phyloP scores from a whole-genome alignment of 2,888 invertebrate genomes.

The Isotomurus palustris region DNA sequence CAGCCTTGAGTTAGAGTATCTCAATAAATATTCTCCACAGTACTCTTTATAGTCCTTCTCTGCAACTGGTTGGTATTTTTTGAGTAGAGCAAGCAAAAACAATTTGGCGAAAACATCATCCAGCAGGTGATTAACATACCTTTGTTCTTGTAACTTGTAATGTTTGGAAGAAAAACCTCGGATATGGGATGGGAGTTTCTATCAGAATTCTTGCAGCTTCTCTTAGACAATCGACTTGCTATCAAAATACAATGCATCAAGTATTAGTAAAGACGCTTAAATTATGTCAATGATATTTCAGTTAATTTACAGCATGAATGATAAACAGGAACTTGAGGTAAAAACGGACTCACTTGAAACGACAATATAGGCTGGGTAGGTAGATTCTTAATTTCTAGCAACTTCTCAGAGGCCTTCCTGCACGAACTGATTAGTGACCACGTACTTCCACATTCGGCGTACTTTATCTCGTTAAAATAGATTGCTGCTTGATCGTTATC shows the following conservation, averaged over 20 bases:
- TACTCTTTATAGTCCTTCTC: too few relatives aligned
- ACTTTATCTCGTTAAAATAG: conserved; percentile 33
- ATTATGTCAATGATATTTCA: conserved; percentile 1
- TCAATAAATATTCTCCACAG: conserved; percentile 1
- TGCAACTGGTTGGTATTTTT: too few relatives aligned
- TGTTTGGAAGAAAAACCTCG: conserved; percentile 77
- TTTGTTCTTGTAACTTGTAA: conserved; percentile 77
- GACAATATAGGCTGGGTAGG: conserved; percentile 51
- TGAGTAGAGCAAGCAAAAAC: too few relatives aligned
- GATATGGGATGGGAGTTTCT: conserved; percentile 63
- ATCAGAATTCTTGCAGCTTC: conserved; percentile 54
- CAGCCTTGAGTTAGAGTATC: too few relatives aligned
- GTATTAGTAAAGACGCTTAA: conserved; percentile 1
- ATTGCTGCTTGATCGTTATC: conserved; percentile 45
- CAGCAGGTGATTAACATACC: conserved; percentile 47
- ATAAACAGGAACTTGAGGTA: background rate
- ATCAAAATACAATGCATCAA: conserved; percentile 22
- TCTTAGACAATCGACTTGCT: conserved; percentile 50
- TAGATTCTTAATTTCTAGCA: conserved; percentile 21
- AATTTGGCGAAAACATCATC: background rate
- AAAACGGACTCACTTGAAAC: conserved; percentile 51
- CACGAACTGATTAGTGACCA: conserved; percentile 40
- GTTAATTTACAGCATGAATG: background rate
- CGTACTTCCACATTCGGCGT: conserved; percentile 34
- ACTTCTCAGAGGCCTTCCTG: conserved; percentile 32